Conservation (phyloP, 2,888 invertebrate species). For the Platycnemis pennipes region DNA sequence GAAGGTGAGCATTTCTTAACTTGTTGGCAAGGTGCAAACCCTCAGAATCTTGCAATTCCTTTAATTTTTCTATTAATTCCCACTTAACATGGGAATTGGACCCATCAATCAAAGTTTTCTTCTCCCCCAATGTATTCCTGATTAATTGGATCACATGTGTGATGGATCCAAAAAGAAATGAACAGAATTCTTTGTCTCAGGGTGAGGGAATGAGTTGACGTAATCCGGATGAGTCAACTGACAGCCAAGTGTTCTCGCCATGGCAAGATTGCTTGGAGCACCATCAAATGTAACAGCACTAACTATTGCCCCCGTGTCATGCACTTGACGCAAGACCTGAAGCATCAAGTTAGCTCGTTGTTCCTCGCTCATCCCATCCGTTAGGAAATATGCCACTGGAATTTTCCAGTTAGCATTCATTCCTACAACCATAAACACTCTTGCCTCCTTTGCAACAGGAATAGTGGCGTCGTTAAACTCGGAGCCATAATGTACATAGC, state of each 20-base stretch:
- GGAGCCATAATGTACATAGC: conserved; percentile 7
- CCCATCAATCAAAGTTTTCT: background rate
- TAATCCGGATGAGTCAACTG: background rate
- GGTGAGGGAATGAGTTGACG: background rate
- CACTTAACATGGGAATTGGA: background rate
- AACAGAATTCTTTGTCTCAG: background rate
- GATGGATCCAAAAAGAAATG: background rate
- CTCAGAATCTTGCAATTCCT: background rate
- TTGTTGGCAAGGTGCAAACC: background rate
- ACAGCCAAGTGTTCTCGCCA: background rate
- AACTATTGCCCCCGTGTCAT: background rate
- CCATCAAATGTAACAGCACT: background rate
- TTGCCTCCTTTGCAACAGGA: no score
- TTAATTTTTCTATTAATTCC: conserved; percentile 15
- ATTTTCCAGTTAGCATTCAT: conserved; percentile 68
- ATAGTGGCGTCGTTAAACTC: conserved; percentile 47
- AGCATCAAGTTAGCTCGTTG: conserved; percentile 39
- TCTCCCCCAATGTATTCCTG: background rate
- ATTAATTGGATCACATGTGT: background rate
- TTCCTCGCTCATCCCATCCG: conserved; percentile 31
- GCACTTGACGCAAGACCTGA: conserved; percentile 23
- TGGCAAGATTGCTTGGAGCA: background rate
- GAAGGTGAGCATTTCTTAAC: background rate
- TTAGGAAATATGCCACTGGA: conserved; percentile 63
- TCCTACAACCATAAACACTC: conserved; percentile 64